Conservation (phyloP, 2,888 invertebrate species). For the Frankliniella fusca region DNA sequence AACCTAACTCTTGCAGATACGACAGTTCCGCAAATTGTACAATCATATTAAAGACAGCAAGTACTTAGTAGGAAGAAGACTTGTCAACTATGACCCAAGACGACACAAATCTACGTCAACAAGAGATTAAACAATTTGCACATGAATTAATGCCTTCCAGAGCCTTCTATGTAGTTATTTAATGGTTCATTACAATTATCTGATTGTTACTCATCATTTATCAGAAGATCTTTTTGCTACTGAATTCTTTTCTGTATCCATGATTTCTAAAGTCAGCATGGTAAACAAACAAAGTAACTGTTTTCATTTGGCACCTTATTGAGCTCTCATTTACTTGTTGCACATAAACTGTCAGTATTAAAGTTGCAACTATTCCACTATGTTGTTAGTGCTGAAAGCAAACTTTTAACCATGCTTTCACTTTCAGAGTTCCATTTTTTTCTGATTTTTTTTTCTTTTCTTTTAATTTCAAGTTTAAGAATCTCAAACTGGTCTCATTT, state of each 20-base stretch:
- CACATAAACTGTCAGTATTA: background rate
- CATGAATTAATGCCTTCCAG: too few species aligned
- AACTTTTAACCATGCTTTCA: background rate
- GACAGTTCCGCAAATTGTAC: conserved; percentile 89
- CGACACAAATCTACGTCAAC: conserved; percentile 28
- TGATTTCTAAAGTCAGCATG: background rate
- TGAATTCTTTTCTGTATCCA: background rate
- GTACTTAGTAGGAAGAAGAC: conserved; percentile 91
- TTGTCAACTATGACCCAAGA: conserved; percentile 88
- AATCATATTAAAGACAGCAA: conserved; percentile 99
- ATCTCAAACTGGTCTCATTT: too few species aligned
- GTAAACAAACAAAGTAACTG: background rate
- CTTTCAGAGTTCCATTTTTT: background rate
- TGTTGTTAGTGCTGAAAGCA: background rate
- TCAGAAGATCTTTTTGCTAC: background rate
- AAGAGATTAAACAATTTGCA: background rate
- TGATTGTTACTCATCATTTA: background rate
- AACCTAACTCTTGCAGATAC: conserved; percentile 59
- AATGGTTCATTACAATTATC: background rate
- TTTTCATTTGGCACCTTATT: background rate
- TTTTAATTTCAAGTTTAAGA: too few species aligned
- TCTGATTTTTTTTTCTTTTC: too few species aligned
- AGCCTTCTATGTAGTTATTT: background rate
- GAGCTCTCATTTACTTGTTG: background rate
- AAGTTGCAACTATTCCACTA: background rate